Percentiles rank a stretch among this genome's conserved stretches.
These are phyloP conservation scores for Drosophila sproati DNA, from an alignment of 1,140 invertebrate genomes.

Conservation along the genomic window DNA sequence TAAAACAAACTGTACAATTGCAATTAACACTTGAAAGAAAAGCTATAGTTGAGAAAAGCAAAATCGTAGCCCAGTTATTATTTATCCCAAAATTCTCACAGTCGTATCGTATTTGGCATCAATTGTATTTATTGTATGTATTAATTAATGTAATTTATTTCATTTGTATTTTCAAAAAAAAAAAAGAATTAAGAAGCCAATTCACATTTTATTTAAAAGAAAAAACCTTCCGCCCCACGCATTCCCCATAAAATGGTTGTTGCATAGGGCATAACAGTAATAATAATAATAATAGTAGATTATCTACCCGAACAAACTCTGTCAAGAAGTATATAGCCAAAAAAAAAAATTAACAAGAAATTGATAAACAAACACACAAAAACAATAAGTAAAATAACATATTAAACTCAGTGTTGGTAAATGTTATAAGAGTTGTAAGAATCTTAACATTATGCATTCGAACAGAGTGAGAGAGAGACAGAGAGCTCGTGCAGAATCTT, in stretches of 20 bases:
- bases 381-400: slow-evolving; percentile 26
- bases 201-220: slow-evolving; percentile 40
- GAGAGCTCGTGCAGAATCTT: neutral
- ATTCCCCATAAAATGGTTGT: slow-evolving; percentile 72
- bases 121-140: slow-evolving; percentile 71
- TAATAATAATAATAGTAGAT: slow-evolving; percentile 31
- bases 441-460: neutral
- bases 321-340: slow-evolving; percentile 9
- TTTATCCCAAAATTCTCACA: slow-evolving; percentile 9
- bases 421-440: neutral
- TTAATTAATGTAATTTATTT: slow-evolving; percentile 76
- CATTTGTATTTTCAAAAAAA: slow-evolving; percentile 37
- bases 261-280: slow-evolving; percentile 36
- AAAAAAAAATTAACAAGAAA: neutral
- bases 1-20: slow-evolving; percentile 22
- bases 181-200: slow-evolving; percentile 27
- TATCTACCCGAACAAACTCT: slow-evolving; percentile 18
- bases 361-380: slow-evolving; percentile 14
- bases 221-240: neutral
- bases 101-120: slow-evolving; percentile 58
- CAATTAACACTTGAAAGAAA: slow-evolving; percentile 15
- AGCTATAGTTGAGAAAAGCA: slow-evolving; percentile 14
- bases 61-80: slow-evolving; percentile 55
- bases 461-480: neutral
- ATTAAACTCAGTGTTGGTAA: slow-evolving; percentile 7